Base-by-base conservation (phyloP, 2,888 invertebrate species). In the Lasioglossum marginatum region DNA sequence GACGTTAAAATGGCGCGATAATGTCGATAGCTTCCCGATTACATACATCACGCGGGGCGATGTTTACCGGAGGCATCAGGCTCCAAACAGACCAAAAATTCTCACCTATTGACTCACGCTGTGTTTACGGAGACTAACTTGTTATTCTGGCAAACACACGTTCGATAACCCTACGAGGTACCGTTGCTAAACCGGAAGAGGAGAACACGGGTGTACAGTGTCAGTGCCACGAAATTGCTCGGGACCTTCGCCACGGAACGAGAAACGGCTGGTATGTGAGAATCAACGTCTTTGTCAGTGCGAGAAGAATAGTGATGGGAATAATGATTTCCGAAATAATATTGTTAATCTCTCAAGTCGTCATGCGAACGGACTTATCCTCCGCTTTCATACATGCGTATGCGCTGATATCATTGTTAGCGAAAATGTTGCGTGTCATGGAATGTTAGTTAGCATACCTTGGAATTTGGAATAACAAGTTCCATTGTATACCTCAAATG, bases 141-240 rank as follows among this genome's bases (percentile, higher is more conserved):
- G 83, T 78, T 79, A 74, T 81, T 37, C 60, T 68, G 73, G 27
- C 40, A 81, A 63, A 70, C 71, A 37, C 45, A 85, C 84, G 87
- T 89, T 87, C 89, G 82, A 88, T 86, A 89, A 88, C 87, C 87
- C 73, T 85, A 37, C 31, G 72, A 76, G 81, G 82, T 91, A 91
- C 90, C 90, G 89, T 92, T 90, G 87, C 81, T 63, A 80, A 82
- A 80, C 86, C 90, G 88, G 90, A 91, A 90, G 86, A 86, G 77
- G 78, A 87, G 79, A 88, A 82, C 80, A 72, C 81, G 81, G 83
- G 88, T 81, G 79, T 88, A 89, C 85, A 88, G 91, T 93, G 93
- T 92, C 93, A 93, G 92, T 92, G 93, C 93, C 92, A 93, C 92
- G 81, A 93, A 93, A 93, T 93, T 92, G 88, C 90, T 77, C 86